Percentiles rank a stretch among this genome's conserved stretches.
Evolutionary conservation across 2,797 vertebrate species (phyloP).

Genomic region (Neoniphon sammara): DNA sequence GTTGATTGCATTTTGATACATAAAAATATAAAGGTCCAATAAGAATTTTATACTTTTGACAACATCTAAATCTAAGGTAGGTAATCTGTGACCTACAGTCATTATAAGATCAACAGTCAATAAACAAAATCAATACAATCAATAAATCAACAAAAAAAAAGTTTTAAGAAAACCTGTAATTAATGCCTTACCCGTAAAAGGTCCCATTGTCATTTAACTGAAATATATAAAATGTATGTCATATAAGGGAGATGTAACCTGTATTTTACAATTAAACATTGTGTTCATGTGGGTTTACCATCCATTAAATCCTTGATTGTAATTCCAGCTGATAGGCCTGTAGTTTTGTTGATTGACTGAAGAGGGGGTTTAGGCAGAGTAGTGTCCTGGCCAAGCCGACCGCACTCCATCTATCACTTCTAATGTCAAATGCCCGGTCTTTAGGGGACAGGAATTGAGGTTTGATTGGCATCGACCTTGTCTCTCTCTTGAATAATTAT

Average conservation of each 20-base stretch:
- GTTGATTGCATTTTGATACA: no score
- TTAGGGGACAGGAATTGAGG: slow-evolving; percentile 51
- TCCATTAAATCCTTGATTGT: slow-evolving; percentile 40
- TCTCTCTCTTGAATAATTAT: slow-evolving; percentile 78
- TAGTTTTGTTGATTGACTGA: slow-evolving; percentile 62
- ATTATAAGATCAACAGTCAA: background rate
- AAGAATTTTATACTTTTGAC: no score
- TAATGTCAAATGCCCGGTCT: slow-evolving; percentile 58
- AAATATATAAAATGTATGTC: slow-evolving; percentile 13
- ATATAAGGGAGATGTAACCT: slow-evolving; percentile 17
- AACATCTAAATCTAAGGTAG: no score
- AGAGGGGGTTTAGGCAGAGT: slow-evolving; percentile 50
- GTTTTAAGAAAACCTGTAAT: background rate
- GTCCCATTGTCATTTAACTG: background rate
- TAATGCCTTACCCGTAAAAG: slow-evolving; percentile 5
- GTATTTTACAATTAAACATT: slow-evolving; percentile 5
- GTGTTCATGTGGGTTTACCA: slow-evolving; percentile 1
- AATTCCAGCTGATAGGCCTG: slow-evolving; percentile 56
- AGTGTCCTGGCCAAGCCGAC: slow-evolving; percentile 44
- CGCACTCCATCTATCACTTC: slow-evolving; percentile 62
- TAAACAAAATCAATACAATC: background rate
- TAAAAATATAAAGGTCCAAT: no score
- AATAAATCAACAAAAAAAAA: background rate
- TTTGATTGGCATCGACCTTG: slow-evolving; percentile 78
- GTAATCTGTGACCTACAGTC: no score